phyloP scores from a whole-genome alignment of 2,888 invertebrate species.

The Prosapia bicincta region DNA sequence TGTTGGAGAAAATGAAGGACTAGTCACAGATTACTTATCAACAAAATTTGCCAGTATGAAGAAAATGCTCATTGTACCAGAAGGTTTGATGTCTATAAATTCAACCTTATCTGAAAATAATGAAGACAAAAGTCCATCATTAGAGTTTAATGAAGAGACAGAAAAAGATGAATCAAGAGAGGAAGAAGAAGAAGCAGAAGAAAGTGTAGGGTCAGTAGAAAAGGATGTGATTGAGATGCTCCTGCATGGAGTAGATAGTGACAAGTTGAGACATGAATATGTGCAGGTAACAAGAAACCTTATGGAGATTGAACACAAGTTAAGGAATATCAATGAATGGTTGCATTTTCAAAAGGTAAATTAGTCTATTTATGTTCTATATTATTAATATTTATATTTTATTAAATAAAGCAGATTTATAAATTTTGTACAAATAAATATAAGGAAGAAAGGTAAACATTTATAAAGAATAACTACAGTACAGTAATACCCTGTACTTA shows the following conservation, averaged over 20 bases:
- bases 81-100: background rate
- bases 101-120: background rate
- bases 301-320: background rate
- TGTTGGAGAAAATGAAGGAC: background rate
- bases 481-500: too few relatives aligned
- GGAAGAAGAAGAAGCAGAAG: background rate
- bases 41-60: background rate
- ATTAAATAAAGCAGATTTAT: too few relatives aligned
- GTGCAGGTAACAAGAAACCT: background rate
- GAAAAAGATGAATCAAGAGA: background rate
- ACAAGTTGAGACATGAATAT: background rate
- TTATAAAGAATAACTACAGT: too few relatives aligned
- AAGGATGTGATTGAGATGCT: background rate
- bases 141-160: background rate
- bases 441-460: too few relatives aligned
- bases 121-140: background rate
- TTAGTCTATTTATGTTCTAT: too few relatives aligned
- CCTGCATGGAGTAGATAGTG: background rate
- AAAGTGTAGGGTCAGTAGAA: background rate
- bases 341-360: background rate
- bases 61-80: background rate
- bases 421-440: too few relatives aligned
- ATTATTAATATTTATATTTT: too few relatives aligned
- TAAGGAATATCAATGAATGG: background rate
- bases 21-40: background rate